Evolutionary conservation across 2,797 vertebrate species (phyloP).

Genomic region (Lepus oiostolus): DNA sequence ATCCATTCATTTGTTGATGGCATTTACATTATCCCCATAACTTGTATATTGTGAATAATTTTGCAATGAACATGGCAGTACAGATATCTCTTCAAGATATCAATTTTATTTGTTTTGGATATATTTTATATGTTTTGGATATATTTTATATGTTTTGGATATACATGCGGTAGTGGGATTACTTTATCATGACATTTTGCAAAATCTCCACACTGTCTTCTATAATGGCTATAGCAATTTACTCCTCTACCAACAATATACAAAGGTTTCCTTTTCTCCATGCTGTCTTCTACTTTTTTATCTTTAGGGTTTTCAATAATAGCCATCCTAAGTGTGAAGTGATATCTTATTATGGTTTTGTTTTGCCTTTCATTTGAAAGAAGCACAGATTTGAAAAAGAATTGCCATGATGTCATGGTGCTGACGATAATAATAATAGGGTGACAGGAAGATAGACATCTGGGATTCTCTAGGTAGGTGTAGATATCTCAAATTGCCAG

Average conservation of each 20-base stretch:
- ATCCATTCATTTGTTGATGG: background rate
- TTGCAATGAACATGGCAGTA: background rate
- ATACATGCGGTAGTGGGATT: no score
- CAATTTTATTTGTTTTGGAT: background rate
- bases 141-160: no score
- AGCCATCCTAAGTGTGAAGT: background rate
- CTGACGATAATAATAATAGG: background rate
- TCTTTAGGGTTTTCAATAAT: background rate
- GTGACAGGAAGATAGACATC: conserved; percentile 14
- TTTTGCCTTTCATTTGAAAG: background rate
- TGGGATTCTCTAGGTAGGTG: background rate
- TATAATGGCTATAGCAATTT: background rate
- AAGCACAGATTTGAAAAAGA: background rate
- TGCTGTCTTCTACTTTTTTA: background rate
- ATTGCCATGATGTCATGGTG: conserved; percentile 12
- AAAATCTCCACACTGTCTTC: background rate
- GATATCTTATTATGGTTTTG: background rate
- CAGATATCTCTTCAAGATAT: background rate
- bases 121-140: no score
- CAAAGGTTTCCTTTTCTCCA: background rate
- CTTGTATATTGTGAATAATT: background rate
- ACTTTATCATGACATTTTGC: background rate
- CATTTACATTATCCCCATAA: background rate
- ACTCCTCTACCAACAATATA: background rate
- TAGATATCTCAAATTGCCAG: conserved; percentile 60